Evolutionary conservation across 2,888 invertebrate genomes (phyloP).

Genomic region (Achlya flavicornis): DNA sequence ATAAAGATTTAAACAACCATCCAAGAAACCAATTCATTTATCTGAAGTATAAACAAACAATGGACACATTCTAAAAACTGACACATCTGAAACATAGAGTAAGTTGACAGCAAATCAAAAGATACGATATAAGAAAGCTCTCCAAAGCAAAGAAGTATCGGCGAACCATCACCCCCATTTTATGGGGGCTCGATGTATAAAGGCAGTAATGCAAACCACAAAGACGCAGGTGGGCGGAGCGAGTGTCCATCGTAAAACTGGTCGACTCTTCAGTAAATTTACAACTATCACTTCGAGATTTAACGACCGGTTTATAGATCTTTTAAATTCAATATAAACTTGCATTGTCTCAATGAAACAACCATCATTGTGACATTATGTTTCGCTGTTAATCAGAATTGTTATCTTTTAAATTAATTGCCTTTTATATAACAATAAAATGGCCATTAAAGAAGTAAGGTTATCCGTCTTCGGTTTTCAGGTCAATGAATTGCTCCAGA

Average conservation of each 20-base stretch:
- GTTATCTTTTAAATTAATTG: slow-evolving; percentile 43
- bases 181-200: slow-evolving; percentile 67
- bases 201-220: slow-evolving; percentile 65
- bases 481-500: slow-evolving; percentile 11
- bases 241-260: slow-evolving; percentile 74
- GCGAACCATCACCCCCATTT: slow-evolving; percentile 45
- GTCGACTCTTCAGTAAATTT: slow-evolving; percentile 73
- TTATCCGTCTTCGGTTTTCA: slow-evolving; percentile 9
- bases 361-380: slow-evolving; percentile 58
- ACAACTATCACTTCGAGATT: slow-evolving; percentile 79
- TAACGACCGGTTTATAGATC: slow-evolving; percentile 82
- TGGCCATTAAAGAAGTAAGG: slow-evolving; percentile 14
- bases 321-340: slow-evolving; percentile 76
- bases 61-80: too few species aligned
- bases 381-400: slow-evolving; percentile 47
- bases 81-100: background rate
- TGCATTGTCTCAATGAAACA: slow-evolving; percentile 69
- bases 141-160: slow-evolving; percentile 25
- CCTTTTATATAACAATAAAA: slow-evolving; percentile 14
- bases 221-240: slow-evolving; percentile 76
- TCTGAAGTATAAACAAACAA: too few species aligned
- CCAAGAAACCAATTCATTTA: too few species aligned
- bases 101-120: background rate
- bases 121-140: background rate
- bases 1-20: too few species aligned